Conservation (phyloP, 2,113 vertebrate species). For the Daphoenositta chrysoptera region DNA sequence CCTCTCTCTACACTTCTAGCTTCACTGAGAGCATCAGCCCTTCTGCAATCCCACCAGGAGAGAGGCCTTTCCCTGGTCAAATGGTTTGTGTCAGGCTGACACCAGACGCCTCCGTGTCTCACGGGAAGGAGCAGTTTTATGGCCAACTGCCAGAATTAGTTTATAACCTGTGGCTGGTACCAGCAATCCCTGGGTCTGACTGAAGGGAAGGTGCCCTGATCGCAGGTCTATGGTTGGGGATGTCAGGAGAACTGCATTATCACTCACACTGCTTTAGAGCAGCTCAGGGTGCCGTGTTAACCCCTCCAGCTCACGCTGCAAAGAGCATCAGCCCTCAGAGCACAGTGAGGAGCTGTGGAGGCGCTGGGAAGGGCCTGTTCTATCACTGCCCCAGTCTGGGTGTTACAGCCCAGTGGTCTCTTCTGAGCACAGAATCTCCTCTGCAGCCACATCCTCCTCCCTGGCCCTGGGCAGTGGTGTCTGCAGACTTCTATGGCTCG, state of each 20-base stretch:
- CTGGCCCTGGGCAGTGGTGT: background rate
- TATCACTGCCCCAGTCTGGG: background rate
- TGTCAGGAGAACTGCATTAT: background rate
- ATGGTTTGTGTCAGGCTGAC: constrained; percentile 68
- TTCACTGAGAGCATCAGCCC: background rate
- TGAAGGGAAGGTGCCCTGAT: constrained; percentile 61
- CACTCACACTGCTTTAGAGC: background rate
- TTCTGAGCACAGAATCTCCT: background rate
- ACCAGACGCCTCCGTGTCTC: constrained; percentile 61
- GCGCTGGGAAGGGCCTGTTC: background rate
- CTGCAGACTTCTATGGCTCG: background rate
- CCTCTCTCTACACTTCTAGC: background rate
- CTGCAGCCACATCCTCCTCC: background rate
- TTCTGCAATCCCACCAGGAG: constrained; percentile 9
- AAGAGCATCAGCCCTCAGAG: background rate
- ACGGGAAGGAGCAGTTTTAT: constrained; percentile 44
- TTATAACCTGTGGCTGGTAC: constrained; percentile 64
- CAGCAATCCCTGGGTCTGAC: constrained; percentile 8
- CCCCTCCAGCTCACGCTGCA: background rate
- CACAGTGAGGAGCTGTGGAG: background rate
- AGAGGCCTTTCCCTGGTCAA: constrained; percentile 27
- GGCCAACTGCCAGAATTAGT: constrained; percentile 58
- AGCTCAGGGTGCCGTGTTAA: background rate
- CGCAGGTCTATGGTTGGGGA: background rate
- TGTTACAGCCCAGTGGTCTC: background rate